Evolutionary conservation across 35 echinoderm and acorn worm species (phyloP).

Genomic region (Eucidaris tribuloides): DNA sequence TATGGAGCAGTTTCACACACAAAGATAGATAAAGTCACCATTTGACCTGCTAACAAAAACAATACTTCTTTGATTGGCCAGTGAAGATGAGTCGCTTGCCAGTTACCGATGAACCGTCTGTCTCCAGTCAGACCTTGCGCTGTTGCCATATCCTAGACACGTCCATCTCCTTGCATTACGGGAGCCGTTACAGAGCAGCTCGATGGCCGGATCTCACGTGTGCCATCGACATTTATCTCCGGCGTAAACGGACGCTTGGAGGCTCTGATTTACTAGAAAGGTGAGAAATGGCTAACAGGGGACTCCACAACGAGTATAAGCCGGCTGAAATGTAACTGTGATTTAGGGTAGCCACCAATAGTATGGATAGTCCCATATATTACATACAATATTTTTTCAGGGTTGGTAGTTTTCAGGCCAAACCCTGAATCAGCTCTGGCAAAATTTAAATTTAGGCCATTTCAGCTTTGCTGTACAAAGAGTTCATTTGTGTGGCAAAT

Average conservation of each 20-base stretch:
- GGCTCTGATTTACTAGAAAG: background rate
- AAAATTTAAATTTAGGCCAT: background rate
- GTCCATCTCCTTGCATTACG: background rate
- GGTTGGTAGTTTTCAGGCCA: no score
- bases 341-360: background rate
- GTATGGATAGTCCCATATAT: background rate
- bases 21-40: no score
- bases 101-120: background rate
- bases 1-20: no score
- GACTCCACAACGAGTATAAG: no score
- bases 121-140: background rate
- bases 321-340: background rate
- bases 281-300: no score
- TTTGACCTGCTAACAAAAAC: no score
- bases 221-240: constrained; percentile 9
- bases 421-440: background rate
- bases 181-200: constrained; percentile 1
- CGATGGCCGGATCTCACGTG: background rate
- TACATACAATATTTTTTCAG: background rate
- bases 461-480: background rate
- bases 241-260: background rate
- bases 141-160: background rate
- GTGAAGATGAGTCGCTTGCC: background rate
- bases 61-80: no score
- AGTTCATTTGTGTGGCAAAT: no score